phyloP scores from a whole-genome alignment of 2,797 vertebrate species.

The Myotis myotis region DNA sequence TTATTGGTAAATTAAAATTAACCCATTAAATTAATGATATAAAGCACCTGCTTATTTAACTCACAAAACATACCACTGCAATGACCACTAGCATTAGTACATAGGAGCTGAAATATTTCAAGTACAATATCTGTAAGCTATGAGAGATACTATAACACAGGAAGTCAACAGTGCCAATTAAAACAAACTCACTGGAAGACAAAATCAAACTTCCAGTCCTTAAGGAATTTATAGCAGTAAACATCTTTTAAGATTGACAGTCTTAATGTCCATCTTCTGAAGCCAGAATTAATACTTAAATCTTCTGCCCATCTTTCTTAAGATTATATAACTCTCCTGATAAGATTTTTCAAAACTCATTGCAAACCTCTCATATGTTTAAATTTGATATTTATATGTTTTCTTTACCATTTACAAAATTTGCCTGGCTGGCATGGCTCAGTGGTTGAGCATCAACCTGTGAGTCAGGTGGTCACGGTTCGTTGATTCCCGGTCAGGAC shows the following conservation, averaged over 20 bases:
- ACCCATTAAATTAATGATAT: background rate
- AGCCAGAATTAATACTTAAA: background rate
- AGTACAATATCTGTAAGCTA: background rate
- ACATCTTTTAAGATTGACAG: background rate
- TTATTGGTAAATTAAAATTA: conserved; percentile 29
- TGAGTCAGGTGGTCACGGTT: no score
- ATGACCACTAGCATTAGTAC: conserved; percentile 13
- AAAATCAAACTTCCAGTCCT: background rate
- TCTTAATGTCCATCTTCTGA: background rate
- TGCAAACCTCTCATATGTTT: background rate
- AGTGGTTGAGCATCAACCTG: no score
- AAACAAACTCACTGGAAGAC: background rate
- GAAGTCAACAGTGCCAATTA: background rate
- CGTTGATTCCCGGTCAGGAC: no score
- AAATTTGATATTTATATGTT: background rate
- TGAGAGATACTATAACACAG: background rate
- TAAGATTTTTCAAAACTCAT: background rate
- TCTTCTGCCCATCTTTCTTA: background rate
- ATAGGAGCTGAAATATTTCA: background rate
- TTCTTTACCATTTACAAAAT: background rate
- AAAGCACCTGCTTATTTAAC: background rate
- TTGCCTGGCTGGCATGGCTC: no score
- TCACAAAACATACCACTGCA: background rate
- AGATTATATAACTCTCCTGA: background rate
- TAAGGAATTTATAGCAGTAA: background rate